phyloP scores from a whole-genome alignment of 2,888 invertebrate species.

The Anarsia innoxiella region DNA sequence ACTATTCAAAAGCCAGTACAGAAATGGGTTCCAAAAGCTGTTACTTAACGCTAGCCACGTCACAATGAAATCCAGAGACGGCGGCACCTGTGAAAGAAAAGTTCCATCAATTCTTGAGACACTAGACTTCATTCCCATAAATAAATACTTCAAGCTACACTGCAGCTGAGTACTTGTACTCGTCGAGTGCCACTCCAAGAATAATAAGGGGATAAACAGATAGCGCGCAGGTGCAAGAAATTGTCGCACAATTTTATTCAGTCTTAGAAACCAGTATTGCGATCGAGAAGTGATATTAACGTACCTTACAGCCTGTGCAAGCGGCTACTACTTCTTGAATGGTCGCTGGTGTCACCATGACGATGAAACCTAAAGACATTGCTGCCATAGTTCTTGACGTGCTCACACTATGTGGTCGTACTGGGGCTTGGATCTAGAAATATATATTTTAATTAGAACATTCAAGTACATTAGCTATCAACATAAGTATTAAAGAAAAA shows the following conservation, averaged over 20 bases:
- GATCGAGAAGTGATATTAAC: no score
- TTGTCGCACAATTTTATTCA: conserved; percentile 4
- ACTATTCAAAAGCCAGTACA: conserved; percentile 91
- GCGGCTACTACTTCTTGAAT: conserved; percentile 94
- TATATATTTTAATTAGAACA: no score
- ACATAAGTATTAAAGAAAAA: no score
- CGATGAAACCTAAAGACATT: conserved; percentile 92
- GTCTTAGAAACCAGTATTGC: no score
- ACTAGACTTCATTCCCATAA: no score
- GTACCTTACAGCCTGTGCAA: conserved; percentile 88
- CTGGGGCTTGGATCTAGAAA: conserved; percentile 57
- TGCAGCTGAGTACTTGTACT: no score
- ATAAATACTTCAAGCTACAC: no score
- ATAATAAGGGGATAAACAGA: conserved; percentile 4
- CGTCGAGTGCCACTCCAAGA: no score
- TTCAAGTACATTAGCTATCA: no score
- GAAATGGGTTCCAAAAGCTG: conserved; percentile 93
- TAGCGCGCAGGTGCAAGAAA: conserved; percentile 7
- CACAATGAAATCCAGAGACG: conserved; percentile 87
- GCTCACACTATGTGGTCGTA: conserved; percentile 83
- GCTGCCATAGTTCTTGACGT: conserved; percentile 93
- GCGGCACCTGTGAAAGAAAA: conserved; percentile 77
- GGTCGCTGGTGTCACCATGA: conserved; percentile 93
- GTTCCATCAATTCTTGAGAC: no score
- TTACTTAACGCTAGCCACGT: conserved; percentile 92